A percentile compares a stretch with the other conserved stretches of the same genome.
These are phyloP conservation scores for Sabatieria punctata DNA, from an alignment of 2,888 invertebrate species.

Conservation along the genomic window DNA sequence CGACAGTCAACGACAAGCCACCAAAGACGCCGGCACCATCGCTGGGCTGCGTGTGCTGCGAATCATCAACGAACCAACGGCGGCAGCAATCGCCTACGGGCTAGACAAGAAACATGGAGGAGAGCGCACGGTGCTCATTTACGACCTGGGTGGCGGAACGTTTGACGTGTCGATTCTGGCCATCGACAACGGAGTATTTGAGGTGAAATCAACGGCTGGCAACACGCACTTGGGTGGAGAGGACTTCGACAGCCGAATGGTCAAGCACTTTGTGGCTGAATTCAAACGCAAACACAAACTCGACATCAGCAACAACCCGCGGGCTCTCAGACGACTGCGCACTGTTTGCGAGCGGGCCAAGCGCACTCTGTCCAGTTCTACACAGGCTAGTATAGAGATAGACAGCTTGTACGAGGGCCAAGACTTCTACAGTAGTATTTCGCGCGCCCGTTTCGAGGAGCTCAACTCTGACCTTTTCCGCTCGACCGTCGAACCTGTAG, in stretches of 20 bases:
- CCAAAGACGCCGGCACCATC: constrained; percentile 34
- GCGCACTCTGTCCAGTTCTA: constrained; percentile 41
- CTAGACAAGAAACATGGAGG: constrained; percentile 28
- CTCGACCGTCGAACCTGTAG: constrained; percentile 85
- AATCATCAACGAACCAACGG: constrained; percentile 35
- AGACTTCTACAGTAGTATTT: constrained; percentile 83
- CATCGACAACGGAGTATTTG: constrained; percentile 82
- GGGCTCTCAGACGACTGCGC: constrained; percentile 70
- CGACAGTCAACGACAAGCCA: constrained; percentile 47
- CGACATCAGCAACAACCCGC: constrained; percentile 65
- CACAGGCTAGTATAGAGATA: constrained; percentile 54
- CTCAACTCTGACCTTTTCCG: constrained; percentile 87
- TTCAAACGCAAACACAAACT: constrained; percentile 56
- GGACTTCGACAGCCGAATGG: constrained; percentile 44
- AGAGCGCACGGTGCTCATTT: constrained; percentile 44
- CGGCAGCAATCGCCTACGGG: constrained; percentile 64
- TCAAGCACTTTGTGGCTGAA: constrained; percentile 36
- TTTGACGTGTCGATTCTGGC: constrained; percentile 77
- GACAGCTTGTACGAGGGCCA: constrained; percentile 81
- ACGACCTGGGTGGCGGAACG: constrained; percentile 63
- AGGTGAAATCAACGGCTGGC: constrained; percentile 73
- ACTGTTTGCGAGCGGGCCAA: constrained; percentile 63
- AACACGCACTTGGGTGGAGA: constrained; percentile 52
- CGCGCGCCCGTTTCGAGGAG: constrained; percentile 85
- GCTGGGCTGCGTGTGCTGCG: constrained; percentile 33